phyloP scores from a whole-genome alignment of 2,888 invertebrate species.

The Cosmia trapezina region DNA sequence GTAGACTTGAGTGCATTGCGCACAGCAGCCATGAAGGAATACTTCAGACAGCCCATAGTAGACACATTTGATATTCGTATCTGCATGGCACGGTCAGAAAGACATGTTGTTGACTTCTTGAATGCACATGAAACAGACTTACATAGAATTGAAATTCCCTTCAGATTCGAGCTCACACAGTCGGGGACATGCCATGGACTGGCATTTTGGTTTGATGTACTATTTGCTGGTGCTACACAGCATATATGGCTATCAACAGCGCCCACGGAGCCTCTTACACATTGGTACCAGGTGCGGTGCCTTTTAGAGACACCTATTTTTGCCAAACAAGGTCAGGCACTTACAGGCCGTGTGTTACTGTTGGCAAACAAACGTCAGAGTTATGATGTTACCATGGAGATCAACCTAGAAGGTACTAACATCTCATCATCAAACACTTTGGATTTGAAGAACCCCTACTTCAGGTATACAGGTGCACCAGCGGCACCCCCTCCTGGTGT shows the following conservation, averaged over 20 bases:
- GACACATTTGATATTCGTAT: slow-evolving; percentile 99
- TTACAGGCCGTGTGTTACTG: slow-evolving; percentile 96
- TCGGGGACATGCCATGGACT: slow-evolving; percentile 98
- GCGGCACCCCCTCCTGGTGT: slow-evolving; percentile 98
- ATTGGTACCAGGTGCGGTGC: slow-evolving; percentile 99
- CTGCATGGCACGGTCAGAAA: slow-evolving; percentile 98
- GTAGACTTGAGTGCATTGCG: slow-evolving; percentile 98
- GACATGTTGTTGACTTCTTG: slow-evolving; percentile 98
- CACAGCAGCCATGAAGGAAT: slow-evolving; percentile 98
- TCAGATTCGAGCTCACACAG: slow-evolving; percentile 97
- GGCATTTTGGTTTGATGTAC: slow-evolving; percentile 99
- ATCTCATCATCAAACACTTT: slow-evolving; percentile 97
- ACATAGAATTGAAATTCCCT: slow-evolving; percentile 98
- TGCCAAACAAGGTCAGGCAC: slow-evolving; percentile 97
- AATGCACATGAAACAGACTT: slow-evolving; percentile 98
- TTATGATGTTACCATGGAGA: slow-evolving; percentile 99
- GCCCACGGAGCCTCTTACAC: slow-evolving; percentile 99
- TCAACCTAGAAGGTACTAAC: slow-evolving; percentile 96
- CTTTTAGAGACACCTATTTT: slow-evolving; percentile 98
- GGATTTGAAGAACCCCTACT: slow-evolving; percentile 99
- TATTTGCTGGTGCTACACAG: slow-evolving; percentile 97
- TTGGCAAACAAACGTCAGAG: slow-evolving; percentile 99
- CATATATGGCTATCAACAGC: slow-evolving; percentile 99
- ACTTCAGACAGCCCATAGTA: slow-evolving; percentile 99
- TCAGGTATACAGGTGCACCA: slow-evolving; percentile 98